Evolutionary conservation across 2,888 invertebrate genomes (phyloP).

Genomic region (Dryobotodes eremita): DNA sequence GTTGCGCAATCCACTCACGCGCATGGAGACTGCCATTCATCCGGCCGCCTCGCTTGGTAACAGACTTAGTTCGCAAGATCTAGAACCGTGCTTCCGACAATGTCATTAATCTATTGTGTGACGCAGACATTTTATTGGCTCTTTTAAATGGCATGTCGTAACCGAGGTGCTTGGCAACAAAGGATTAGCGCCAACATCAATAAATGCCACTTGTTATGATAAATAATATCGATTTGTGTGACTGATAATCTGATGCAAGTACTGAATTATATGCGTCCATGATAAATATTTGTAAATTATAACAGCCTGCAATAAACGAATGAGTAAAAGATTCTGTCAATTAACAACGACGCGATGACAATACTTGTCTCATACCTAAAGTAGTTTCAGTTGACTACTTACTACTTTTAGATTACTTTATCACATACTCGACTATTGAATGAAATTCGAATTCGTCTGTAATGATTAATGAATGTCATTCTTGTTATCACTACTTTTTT

Average conservation of each 20-base stretch:
- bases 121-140: conserved; percentile 68
- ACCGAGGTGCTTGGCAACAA: conserved; percentile 62
- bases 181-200: conserved; percentile 54
- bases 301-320: conserved; percentile 20
- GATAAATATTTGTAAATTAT: conserved; percentile 44
- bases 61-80: conserved; percentile 74
- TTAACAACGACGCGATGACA: conserved; percentile 24
- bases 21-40: conserved; percentile 85
- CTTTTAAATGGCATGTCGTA: conserved; percentile 61
- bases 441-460: conserved; percentile 15
- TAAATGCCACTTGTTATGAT: conserved; percentile 57
- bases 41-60: conserved; percentile 83
- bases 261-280: conserved; percentile 21
- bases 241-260: conserved; percentile 42
- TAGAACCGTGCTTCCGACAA: conserved; percentile 72
- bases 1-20: conserved; percentile 85
- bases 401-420: conserved; percentile 9
- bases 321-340: conserved; percentile 19
- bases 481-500: conserved; percentile 22
- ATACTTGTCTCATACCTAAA: conserved; percentile 3
- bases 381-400: conserved; percentile 17
- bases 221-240: conserved; percentile 57
- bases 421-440: conserved; percentile 5
- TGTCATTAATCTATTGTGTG: conserved; percentile 70
- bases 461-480: conserved; percentile 41